Base-by-base conservation (phyloP, 2,888 invertebrate genomes). In the Orchesellides sinensis region DNA sequence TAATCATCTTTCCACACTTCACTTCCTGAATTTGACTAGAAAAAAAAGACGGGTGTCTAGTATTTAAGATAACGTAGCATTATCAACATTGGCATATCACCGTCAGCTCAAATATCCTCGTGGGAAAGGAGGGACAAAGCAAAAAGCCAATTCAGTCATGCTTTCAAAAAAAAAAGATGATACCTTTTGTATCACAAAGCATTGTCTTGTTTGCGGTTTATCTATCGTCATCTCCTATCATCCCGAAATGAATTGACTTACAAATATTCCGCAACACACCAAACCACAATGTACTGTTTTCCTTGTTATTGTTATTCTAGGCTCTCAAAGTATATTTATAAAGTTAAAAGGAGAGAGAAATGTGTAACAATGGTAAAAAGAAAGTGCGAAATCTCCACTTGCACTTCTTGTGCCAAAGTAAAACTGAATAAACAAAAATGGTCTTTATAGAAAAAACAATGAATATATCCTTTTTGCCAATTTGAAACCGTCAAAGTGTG, bases 321-420 rank as follows among this genome's bases (percentile, higher is more conserved):
- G 17, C 17, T 52, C 8, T 52, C 52, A 52, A 52, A 52, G 2
- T 21, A 21, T 49, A 14, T 17, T 47, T 14, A 10, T 40, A 40
- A n/a, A n/a, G n/a, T n/a, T n/a, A 27, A 12, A 25, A 17, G 17
- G 10, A 35, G n/a, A 29, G 8, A 40, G 40, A 6, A 4, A n/a
- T 45, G 32, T 17, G 65, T 10, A 14, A 14, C 5, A 17, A 21
- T 14, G 40, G 66, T 49, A 19, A 80, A 79, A 72, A 61, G 80
- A 80, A 80, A 80, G 81, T 81, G 81, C 73, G 61, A 81, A 81
- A 81, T 68, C 73, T 78, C 78, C 70, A 79, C 79, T 79, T 79
- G 70, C 79, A 79, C 79, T 72, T 78, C 8, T 45, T 56, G 61
- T 68, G 29, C 49, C 47, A 21, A 40, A 49, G 35, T 17, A 21